Base-by-base conservation (phyloP, 2,888 invertebrate genomes). In the Calliphora vomitoria region DNA sequence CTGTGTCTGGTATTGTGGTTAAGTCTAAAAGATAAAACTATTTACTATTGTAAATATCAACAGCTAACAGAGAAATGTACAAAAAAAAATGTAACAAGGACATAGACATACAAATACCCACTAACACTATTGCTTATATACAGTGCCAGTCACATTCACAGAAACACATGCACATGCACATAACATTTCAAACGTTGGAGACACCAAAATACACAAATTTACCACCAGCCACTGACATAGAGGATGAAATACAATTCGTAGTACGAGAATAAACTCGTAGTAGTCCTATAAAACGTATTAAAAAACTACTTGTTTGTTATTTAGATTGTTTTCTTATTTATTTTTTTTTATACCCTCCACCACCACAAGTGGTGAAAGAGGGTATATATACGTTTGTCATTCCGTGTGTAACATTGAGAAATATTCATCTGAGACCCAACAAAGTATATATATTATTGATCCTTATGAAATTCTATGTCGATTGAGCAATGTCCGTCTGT, bases 1-100 rank as follows among this genome's bases (percentile, higher is more conserved):
- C 47, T 68, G 69, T 71, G 20, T 5, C 11, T 78, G 18, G 41
- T 35, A 31, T 41, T 71, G 76, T 71, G 50, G 82, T 85, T 44
- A 69, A 85, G 85, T 64, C 81, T 69, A 47, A 64, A 41, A 81
- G 75, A 81, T 85, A 85, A 85, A 85, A 85, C 69, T 81, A 76
- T 69, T 85, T 85, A 81, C 81, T 71, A 58, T 81, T 81, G 75
- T 81, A 76, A 85, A 75, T 69, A 75, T 68, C 62, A 85, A 71
- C 80, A 71, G 71, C 81, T 81, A 62, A 68, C 64, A 58, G 18
- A 78, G 66, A 78, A 78, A 20, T 53, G 2, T 15, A 4, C 13
- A 13, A 25, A 53, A 8, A 53, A 20, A 58, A 58, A 35, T 6
- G 35, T 35, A 35, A 35, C 35, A 4, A 35, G 35, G 10, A 44